Conservation (phyloP, 2,113 vertebrate genomes). For the Lota lota region DNA sequence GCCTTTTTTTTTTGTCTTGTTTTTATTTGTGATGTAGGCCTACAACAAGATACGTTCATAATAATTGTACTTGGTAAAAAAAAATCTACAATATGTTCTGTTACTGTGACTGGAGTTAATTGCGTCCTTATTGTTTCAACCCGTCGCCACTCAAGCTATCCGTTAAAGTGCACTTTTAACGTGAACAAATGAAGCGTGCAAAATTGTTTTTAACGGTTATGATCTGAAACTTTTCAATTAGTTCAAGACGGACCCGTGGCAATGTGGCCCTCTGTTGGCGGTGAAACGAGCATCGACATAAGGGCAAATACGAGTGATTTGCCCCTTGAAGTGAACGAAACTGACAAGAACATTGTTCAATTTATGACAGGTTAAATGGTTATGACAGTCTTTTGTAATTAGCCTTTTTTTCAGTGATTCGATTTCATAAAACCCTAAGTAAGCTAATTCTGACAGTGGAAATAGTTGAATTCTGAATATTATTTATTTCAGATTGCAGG, state of each 20-base stretch:
- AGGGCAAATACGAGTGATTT: constrained; percentile 28
- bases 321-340: constrained; percentile 29
- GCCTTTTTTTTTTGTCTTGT: neutral
- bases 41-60: neutral
- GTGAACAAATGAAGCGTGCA: constrained; percentile 85
- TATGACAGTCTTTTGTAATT: too few species aligned
- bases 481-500: too few species aligned
- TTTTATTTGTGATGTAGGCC: neutral
- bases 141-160: constrained; percentile 67
- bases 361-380: too few species aligned
- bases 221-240: constrained; percentile 80
- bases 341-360: constrained; percentile 53
- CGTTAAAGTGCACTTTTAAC: constrained; percentile 80
- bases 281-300: constrained; percentile 22
- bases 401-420: too few species aligned
- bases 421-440: neutral
- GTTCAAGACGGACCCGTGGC: constrained; percentile 46
- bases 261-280: constrained; percentile 35
- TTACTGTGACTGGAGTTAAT: constrained; percentile 39
- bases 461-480: too few species aligned
- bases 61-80: neutral
- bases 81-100: constrained; percentile 22
- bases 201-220: constrained; percentile 81
- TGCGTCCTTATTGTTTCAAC: constrained; percentile 71
- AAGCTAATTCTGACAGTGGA: too few species aligned